Conservation (phyloP, 2,113 vertebrate species). For the Plecturocebus donacophilus region DNA sequence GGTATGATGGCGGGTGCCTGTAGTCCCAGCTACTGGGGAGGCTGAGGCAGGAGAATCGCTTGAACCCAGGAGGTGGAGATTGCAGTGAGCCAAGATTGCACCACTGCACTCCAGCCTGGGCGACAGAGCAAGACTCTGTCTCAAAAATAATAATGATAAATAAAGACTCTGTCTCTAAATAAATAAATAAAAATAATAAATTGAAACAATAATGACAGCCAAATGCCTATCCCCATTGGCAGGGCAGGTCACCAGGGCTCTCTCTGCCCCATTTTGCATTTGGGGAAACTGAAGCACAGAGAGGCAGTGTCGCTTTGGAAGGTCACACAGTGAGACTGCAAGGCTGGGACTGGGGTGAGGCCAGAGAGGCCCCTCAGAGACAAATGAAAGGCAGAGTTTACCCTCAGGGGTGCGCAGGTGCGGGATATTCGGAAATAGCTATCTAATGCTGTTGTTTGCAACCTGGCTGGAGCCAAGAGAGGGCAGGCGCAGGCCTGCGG, state of each 20-base stretch:
- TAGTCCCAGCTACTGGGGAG: too few species aligned
- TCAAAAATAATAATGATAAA: too few species aligned
- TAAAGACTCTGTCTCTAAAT: not conserved
- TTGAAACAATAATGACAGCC: not conserved
- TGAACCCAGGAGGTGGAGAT: too few species aligned
- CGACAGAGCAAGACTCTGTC: too few species aligned
- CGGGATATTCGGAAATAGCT: not conserved
- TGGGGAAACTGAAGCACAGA: not conserved
- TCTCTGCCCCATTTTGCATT: not conserved
- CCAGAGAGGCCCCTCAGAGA: not conserved
- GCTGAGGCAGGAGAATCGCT: too few species aligned
- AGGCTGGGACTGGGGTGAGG: not conserved
- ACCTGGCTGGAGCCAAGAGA: not conserved
- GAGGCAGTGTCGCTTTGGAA: accelerated
- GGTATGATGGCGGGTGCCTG: accelerated
- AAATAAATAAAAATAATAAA: too few species aligned
- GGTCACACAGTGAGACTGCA: not conserved
- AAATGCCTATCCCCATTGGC: not conserved
- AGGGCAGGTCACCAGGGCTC: too few species aligned
- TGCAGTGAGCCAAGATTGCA: too few species aligned
- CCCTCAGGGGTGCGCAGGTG: not conserved
- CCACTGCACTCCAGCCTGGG: too few species aligned
- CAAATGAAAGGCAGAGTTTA: not conserved
- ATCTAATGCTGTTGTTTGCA: accelerated
- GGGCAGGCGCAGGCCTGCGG: not conserved